Conservation (phyloP, 2,113 vertebrate genomes). For the Furnarius figulus region DNA sequence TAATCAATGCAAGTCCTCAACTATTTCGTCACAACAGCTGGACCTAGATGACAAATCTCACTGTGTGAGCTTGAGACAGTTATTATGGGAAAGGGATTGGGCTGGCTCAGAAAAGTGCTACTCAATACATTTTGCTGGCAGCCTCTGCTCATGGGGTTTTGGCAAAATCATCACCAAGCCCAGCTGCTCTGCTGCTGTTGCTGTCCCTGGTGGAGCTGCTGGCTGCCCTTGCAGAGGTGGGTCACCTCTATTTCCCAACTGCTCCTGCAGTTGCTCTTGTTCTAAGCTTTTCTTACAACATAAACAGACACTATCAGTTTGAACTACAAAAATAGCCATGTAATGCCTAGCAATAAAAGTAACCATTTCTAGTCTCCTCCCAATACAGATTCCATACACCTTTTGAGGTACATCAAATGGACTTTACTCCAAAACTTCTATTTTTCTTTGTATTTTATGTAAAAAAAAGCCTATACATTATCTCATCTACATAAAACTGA, state of each 20-base stretch:
- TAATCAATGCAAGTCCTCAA: not conserved
- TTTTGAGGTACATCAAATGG: not conserved
- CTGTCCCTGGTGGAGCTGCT: not conserved
- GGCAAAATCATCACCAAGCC: not conserved
- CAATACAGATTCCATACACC: not conserved
- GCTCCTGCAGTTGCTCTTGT: rapidly evolving
- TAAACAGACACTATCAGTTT: not conserved
- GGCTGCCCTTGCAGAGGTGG: not conserved
- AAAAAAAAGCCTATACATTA: not conserved
- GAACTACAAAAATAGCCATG: not conserved
- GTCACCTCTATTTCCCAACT: not conserved
- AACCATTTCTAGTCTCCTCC: not conserved
- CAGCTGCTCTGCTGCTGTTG: not conserved
- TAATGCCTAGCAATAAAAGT: not conserved
- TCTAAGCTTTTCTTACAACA: not conserved
- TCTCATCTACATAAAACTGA: not conserved
- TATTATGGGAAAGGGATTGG: not conserved
- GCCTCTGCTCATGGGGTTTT: not conserved
- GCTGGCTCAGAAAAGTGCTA: not conserved
- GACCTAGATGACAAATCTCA: not conserved
- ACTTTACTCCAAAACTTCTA: not conserved
- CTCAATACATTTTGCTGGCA: not conserved
- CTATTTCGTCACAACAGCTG: not conserved
- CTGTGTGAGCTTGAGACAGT: not conserved
- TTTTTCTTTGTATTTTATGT: not conserved